phyloP scores from a whole-genome alignment of 2,113 vertebrate genomes.

The Oxyura jamaicensis region DNA sequence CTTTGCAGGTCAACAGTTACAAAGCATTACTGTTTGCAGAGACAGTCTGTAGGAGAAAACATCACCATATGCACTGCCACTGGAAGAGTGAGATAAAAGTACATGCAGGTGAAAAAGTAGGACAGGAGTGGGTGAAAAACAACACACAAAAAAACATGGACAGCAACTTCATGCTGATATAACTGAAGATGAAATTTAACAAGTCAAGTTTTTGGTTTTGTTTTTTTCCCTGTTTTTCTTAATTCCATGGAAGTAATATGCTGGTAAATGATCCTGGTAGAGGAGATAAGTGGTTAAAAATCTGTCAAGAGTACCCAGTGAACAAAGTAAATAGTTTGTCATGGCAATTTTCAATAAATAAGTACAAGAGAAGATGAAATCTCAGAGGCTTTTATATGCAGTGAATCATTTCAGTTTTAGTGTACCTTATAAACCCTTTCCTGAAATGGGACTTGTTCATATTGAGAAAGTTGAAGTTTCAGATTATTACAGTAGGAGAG shows the following conservation, averaged over 20 bases:
- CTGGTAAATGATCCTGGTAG: neutral
- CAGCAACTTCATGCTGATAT: neutral
- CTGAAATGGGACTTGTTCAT: neutral
- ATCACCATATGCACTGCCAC: neutral
- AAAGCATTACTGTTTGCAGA: neutral
- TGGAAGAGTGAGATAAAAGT: neutral
- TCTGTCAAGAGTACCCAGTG: neutral
- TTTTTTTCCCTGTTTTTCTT: neutral
- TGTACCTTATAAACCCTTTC: neutral
- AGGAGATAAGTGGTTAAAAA: neutral
- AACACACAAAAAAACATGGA: neutral
- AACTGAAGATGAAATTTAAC: neutral
- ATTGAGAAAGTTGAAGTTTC: neutral
- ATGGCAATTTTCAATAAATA: constrained; percentile 23
- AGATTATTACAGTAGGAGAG: neutral
- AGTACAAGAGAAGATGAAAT: neutral
- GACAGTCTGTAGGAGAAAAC: neutral
- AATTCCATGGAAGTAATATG: neutral
- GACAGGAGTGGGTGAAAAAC: neutral
- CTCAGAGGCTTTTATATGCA: neutral
- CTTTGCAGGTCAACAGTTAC: neutral
- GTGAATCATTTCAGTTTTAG: neutral
- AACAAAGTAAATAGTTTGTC: neutral
- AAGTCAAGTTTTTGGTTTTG: neutral
- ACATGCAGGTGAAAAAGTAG: neutral